phyloP scores from a whole-genome alignment of 2,888 invertebrate species.

The Hyppa rectilinea region DNA sequence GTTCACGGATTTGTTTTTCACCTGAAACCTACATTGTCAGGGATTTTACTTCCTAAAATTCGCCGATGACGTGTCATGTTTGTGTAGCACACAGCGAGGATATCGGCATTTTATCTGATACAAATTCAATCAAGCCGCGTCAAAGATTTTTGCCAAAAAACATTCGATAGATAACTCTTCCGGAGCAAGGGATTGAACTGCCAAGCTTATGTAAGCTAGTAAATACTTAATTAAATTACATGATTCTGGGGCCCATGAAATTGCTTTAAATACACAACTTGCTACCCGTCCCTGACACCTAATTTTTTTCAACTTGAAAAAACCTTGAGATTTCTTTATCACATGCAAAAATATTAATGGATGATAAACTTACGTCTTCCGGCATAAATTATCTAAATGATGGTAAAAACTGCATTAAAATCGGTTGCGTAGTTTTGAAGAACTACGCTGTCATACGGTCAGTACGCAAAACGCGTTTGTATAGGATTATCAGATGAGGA shows the following conservation, averaged over 20 bases:
- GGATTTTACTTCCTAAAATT: constrained; percentile 14
- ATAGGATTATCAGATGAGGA: too few species aligned
- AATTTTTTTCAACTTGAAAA: not conserved
- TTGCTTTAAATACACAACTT: not conserved
- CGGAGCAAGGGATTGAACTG: not conserved
- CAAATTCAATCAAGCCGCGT: constrained; percentile 45
- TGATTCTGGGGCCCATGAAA: not conserved
- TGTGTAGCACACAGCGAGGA: constrained; percentile 5
- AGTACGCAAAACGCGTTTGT: too few species aligned
- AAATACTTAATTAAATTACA: constrained; percentile 22
- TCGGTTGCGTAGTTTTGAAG: not conserved
- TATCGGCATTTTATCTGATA: constrained; percentile 53
- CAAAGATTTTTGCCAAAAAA: constrained; percentile 11
- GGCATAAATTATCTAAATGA: not conserved
- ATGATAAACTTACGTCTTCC: not conserved
- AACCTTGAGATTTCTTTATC: not conserved
- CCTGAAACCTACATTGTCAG: not conserved
- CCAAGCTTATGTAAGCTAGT: not conserved
- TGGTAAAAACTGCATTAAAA: not conserved
- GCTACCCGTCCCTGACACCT: not conserved
- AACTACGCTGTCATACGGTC: not conserved
- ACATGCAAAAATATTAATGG: not conserved
- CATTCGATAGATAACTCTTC: constrained; percentile 21
- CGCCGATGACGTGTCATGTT: constrained; percentile 4
- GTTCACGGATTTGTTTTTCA: constrained; percentile 8